phyloP scores from a whole-genome alignment of 2,888 invertebrate genomes.

The Aphidius colemani region DNA sequence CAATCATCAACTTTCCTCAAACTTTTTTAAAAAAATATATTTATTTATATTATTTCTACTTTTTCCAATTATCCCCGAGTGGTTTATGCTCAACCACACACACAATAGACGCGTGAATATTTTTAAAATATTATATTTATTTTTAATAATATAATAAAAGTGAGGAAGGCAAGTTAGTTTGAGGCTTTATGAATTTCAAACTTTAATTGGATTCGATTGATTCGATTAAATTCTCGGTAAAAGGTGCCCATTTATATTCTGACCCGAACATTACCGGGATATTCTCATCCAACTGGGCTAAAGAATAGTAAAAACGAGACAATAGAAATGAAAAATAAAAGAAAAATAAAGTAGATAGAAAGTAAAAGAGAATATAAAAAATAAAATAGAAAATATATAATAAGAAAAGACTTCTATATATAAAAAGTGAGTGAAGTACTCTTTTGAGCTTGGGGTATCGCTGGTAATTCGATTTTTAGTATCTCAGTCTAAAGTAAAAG shows the following conservation, averaged over 20 bases:
- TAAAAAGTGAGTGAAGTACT: slow-evolving; percentile 23
- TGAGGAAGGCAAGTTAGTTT: neutral
- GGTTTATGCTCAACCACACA: neutral
- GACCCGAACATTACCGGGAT: neutral
- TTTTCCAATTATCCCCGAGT: neutral
- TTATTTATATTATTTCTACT: neutral
- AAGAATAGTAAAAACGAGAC: slow-evolving; percentile 3
- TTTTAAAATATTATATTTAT: neutral
- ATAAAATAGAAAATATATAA: slow-evolving; percentile 14
- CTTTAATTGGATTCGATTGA: slow-evolving; percentile 37
- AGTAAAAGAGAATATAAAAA: slow-evolving; percentile 12
- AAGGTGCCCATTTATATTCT: slow-evolving; percentile 32
- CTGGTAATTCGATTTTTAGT: slow-evolving; percentile 35
- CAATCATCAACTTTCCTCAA: neutral
- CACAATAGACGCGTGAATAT: too few relatives aligned
- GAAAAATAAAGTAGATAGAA: slow-evolving; percentile 21
- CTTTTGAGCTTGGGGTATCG: slow-evolving; percentile 19
- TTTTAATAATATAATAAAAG: neutral
- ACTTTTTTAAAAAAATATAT: neutral
- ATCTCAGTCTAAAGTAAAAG: slow-evolving; percentile 12
- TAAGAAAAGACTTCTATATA: neutral
- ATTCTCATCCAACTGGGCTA: neutral
- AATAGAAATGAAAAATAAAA: neutral
- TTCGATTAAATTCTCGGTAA: slow-evolving; percentile 32
- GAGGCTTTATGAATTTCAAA: neutral